Conservation (phyloP, 2,797 vertebrate species). For the Hippoglossus hippoglossus region DNA sequence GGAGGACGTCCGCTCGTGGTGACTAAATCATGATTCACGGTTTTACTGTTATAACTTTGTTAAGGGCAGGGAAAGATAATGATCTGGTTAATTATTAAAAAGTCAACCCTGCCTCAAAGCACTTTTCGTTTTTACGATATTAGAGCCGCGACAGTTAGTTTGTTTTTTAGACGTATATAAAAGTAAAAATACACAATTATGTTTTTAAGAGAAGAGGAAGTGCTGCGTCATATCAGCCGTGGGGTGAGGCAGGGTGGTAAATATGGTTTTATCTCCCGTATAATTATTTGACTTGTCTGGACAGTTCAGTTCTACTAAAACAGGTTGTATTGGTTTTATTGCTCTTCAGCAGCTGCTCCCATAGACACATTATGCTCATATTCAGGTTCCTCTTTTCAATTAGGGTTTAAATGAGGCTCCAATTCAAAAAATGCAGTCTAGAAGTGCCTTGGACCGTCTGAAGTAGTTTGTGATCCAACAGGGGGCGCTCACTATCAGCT, state of each 20-base stretch:
- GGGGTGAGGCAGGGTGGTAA: too few relatives aligned
- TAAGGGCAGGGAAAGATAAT: neutral
- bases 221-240: neutral
- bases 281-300: neutral
- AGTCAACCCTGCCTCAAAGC: neutral
- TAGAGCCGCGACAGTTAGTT: neutral
- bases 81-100: constrained; percentile 12
- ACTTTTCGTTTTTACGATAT: neutral
- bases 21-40: neutral
- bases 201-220: too few relatives aligned
- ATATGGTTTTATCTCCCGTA: neutral
- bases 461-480: too few relatives aligned
- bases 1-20: neutral
- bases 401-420: too few relatives aligned
- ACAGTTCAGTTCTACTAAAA: neutral
- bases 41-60: neutral
- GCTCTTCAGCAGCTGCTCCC: too few relatives aligned
- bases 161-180: neutral
- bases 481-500: too few relatives aligned
- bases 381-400: too few relatives aligned
- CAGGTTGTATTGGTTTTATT: neutral
- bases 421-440: too few relatives aligned
- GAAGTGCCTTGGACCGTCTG: too few relatives aligned
- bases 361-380: too few relatives aligned
- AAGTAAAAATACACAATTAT: neutral